Conservation (phyloP, 2,113 vertebrate genomes). For the Phrynocephalus versicolor region DNA sequence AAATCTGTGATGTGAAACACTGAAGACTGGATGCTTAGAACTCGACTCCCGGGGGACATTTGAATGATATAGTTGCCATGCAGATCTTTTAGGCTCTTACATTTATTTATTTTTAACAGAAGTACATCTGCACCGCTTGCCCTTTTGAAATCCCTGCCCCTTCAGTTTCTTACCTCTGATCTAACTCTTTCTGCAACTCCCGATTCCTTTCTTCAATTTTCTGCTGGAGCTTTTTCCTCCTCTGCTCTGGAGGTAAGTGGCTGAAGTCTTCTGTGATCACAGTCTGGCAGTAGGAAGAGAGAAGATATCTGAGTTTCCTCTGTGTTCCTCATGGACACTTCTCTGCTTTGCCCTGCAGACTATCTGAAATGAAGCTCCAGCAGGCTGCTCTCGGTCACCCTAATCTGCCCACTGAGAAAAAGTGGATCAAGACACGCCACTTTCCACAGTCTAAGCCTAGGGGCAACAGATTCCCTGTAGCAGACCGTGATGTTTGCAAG, state of each 20-base stretch:
- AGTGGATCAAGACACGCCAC: neutral
- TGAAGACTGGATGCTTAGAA: neutral
- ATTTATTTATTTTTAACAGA: neutral
- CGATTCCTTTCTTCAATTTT: constrained; percentile 66
- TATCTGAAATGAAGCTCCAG: neutral
- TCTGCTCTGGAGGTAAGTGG: constrained; percentile 72
- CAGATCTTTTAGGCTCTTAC: neutral
- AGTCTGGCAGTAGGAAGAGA: constrained; percentile 42
- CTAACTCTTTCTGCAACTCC: constrained; percentile 70
- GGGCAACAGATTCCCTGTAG: no score
- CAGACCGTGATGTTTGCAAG: neutral
- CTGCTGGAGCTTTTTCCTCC: constrained; percentile 70
- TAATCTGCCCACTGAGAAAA: neutral
- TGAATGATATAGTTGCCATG: no score
- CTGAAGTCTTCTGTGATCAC: constrained; percentile 69
- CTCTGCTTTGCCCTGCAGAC: neutral
- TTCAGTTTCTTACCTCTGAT: constrained; percentile 64
- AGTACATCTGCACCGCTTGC: no score
- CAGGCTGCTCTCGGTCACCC: neutral
- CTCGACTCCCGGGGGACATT: neutral
- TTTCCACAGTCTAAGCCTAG: neutral
- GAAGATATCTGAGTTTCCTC: neutral
- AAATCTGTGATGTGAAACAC: neutral
- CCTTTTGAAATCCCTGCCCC: neutral
- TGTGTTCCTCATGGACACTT: neutral